Evolutionary conservation across 1,140 invertebrate species (phyloP), one percentile per base, ranked within the genome.

Genomic region (Campoletis sonorensis): DNA sequence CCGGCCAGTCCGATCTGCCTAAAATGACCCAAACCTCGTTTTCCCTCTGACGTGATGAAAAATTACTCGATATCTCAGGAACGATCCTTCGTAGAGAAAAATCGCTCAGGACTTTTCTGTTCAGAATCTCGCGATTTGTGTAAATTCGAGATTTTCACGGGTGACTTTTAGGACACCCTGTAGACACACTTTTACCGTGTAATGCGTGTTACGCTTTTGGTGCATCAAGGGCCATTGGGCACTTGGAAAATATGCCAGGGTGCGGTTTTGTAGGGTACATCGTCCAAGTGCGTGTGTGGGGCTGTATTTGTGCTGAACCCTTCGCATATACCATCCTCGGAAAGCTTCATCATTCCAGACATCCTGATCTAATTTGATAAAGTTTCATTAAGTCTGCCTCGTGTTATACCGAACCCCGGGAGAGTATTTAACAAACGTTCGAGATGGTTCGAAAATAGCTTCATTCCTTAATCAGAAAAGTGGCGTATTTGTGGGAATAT

Each of bases 341-440:
- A 75, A 49, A 26, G 72, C 45, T 75, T 58, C 33, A 75, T 75
- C 72, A 75, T 75, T 75, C 72, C 72, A 15, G 72, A 75, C 72
- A 75, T 75, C 21, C 45, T 58, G 45, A 75, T 75, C 72, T 75
- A 40, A 54, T 75, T 75, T 75, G 72, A 75, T 75, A 54, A 75
- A 75, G 72, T 75, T 75, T 58, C 72, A 54, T 51, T 75, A 54
- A 75, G 72, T 75, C 72, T 58, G 21, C n/a, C 26, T 27, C 45
- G 72, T 7, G 72, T 75, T 45, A 75, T 75, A 45, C 8, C 61
- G 51, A 54, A 64, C 10, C 61, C 15, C 27, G 15, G 15, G 67
- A 30, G 67, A 70, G 27, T 18, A 33, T 70, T 70, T 70, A 70
- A 70, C 30, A n/a, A 70, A 33, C 67, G 30, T 70, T 70, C 67